Base-by-base conservation (phyloP, 2,888 invertebrate species). In the Drosophila leonis region DNA sequence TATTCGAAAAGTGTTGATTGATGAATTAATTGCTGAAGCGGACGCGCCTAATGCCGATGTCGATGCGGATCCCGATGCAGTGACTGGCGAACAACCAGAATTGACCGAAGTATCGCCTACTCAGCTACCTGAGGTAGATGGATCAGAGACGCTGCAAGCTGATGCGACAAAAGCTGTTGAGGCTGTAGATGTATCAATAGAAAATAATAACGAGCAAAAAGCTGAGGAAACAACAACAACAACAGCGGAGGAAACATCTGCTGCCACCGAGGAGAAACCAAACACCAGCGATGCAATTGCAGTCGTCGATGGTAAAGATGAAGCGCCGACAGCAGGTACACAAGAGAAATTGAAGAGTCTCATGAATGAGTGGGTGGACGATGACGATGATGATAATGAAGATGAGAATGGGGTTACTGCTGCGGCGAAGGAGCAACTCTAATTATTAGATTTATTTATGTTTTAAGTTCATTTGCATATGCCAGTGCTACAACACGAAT, bases 331-430 rank as follows among this genome's bases (percentile, higher is more conserved):
- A 27, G 79, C 64, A 29, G 49, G 49, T 20, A 79, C 80, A 13
- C 76, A 80, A 31, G 92, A 92, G 24, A 91, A 91, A 56, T 83
- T 93, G 2, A 92, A 92, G 72, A 93, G 90, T 75, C 80, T 93
- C 62, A 92, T 93, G 48, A 92, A 91, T 67, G 93, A 93, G 71
- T 93, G 93, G 93, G 93, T 72, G 4, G 93, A 92, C 56, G 93
- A 93, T 49, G 92, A 93, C 48, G 92, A 92, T 31, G 89, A 80
- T 59, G 92, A 91, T 49, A 92, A 92, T 54, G 88, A 88, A 12
- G 92, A 91, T 49, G 88, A 90, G 57, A 84, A 88, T 51, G 83
- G 81, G 62, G 90, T 88, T 57, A 73, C 79, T 67, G 91, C 83
- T 65, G 83, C 75, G 62, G 73, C 82, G 66, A 89, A 89, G 51